A percentile compares a stretch with the other conserved stretches of the same genome.
Conservation (phyloP, 2,888 invertebrate species). For the Melieria crassipennis region DNA sequence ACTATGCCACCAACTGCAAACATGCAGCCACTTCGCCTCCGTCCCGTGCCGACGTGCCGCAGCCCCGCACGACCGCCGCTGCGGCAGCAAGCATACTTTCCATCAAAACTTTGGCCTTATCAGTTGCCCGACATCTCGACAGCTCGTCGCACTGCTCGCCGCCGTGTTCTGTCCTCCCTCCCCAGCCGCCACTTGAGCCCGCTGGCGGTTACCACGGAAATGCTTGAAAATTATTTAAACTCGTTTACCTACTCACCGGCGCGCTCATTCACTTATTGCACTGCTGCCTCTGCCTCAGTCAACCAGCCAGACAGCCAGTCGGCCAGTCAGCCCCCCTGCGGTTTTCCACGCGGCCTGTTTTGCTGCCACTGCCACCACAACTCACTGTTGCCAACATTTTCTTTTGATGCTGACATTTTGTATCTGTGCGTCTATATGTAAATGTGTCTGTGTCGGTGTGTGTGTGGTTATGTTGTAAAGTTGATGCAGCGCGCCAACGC, state of each 20-base stretch:
- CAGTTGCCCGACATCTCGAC: too few relatives aligned
- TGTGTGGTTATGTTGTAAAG: too few relatives aligned
- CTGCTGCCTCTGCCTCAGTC: background rate
- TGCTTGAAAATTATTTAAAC: constrained; percentile 28
- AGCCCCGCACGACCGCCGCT: background rate
- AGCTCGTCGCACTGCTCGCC: too few relatives aligned
- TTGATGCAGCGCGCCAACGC: too few relatives aligned
- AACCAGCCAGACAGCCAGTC: background rate
- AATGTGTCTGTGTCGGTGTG: too few relatives aligned
- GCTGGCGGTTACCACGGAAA: constrained; percentile 29
- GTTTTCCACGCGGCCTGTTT: background rate
- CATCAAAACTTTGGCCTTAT: too few relatives aligned
- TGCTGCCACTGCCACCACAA: too few relatives aligned
- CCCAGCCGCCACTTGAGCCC: background rate
- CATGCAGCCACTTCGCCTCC: background rate
- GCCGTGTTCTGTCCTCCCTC: too few relatives aligned
- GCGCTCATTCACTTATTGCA: constrained; percentile 4
- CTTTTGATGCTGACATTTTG: too few relatives aligned
- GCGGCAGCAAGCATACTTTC: too few relatives aligned
- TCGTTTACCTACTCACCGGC: constrained; percentile 15
- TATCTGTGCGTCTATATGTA: too few relatives aligned
- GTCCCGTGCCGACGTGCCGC: background rate
- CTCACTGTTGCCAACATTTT: too few relatives aligned
- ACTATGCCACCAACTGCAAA: background rate
- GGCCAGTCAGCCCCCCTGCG: background rate